Conservation (phyloP, 2,113 vertebrate genomes). For the Pardalotus punctatus region DNA sequence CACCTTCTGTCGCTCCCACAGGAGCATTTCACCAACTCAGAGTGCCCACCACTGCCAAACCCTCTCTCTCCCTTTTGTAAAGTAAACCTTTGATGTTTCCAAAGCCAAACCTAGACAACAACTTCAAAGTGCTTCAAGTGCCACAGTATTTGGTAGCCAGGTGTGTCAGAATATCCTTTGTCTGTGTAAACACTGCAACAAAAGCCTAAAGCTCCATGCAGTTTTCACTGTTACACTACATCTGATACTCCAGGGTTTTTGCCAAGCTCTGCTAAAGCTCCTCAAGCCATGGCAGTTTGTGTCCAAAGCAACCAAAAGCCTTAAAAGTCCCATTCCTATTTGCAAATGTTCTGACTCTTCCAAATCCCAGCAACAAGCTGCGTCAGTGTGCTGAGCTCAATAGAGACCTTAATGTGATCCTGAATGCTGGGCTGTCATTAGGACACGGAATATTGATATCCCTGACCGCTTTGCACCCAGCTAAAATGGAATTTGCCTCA, state of each 20-base stretch:
- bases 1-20: neutral
- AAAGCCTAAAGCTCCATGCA: neutral
- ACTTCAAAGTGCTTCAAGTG: neutral
- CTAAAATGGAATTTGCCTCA: constrained; percentile 50
- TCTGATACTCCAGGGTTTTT: neutral
- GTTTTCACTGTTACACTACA: neutral
- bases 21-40: neutral
- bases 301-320: neutral
- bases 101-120: neutral
- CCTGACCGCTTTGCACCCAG: neutral
- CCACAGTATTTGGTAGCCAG: neutral
- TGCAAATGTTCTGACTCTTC: neutral
- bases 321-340: neutral
- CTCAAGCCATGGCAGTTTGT: neutral
- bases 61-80: neutral
- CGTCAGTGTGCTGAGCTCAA: neutral
- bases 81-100: neutral
- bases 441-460: neutral
- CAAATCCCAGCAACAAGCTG: neutral
- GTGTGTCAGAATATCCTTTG: neutral
- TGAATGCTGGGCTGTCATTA: neutral
- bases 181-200: neutral
- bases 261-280: neutral
- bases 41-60: neutral
- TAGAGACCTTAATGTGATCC: neutral